Evolutionary conservation across 2,888 invertebrate genomes (phyloP).

Genomic region (Acleris sparsana): DNA sequence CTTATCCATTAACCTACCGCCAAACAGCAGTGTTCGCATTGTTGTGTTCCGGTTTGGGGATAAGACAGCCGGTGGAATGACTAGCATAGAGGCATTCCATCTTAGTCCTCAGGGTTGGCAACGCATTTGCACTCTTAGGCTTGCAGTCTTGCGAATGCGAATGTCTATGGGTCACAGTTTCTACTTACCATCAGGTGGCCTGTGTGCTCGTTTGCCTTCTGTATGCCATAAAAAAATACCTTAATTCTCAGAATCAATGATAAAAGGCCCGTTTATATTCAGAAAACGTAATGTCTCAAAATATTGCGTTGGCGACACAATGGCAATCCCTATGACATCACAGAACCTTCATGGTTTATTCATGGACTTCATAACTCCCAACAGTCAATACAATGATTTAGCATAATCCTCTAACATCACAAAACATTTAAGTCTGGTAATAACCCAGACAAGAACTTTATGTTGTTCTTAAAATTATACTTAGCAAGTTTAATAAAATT

Average conservation of each 20-base stretch:
- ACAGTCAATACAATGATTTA: slow-evolving; percentile 28
- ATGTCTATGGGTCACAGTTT: too few species aligned
- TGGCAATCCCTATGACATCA: slow-evolving; percentile 20
- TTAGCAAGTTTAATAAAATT: background rate
- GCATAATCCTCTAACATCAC: slow-evolving; percentile 27
- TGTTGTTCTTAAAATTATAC: slow-evolving; percentile 1
- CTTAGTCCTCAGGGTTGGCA: too few species aligned
- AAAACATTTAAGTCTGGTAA: slow-evolving; percentile 12
- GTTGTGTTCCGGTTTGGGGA: too few species aligned
- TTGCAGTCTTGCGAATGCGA: too few species aligned
- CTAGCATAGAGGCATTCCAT: too few species aligned
- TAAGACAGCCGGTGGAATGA: too few species aligned
- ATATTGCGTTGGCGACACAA: slow-evolving; percentile 3
- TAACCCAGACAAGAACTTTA: slow-evolving; percentile 10
- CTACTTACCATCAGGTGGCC: too few species aligned
- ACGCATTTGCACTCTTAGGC: too few species aligned
- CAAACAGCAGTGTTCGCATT: too few species aligned
- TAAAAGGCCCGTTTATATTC: slow-evolving; percentile 1
- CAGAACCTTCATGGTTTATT: slow-evolving; percentile 15
- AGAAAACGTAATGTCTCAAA: slow-evolving; percentile 7
- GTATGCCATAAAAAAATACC: too few species aligned
- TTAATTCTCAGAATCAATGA: background rate
- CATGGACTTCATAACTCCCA: slow-evolving; percentile 20
- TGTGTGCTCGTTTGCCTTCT: too few species aligned
- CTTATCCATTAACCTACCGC: too few species aligned